Evolutionary conservation across 2,113 vertebrate species (phyloP), one percentile per base, ranked within the genome.

Genomic region (Brachyhypopomus occidentalis): DNA sequence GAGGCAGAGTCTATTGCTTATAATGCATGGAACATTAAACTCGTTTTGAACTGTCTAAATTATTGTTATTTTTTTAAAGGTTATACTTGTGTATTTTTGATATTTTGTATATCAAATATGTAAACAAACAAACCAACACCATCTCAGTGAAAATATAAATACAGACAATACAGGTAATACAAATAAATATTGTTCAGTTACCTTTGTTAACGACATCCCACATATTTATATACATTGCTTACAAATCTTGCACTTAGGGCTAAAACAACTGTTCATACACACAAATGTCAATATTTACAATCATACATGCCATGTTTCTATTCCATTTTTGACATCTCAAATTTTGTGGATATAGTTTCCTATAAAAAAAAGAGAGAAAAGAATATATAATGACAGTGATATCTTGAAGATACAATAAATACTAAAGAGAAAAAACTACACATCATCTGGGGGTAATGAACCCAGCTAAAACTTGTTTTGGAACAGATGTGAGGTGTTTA

Each of bases 291-390:
- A 30, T 83, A 84, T 86, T 59, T 88, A 88, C 85, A 88, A 72
- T 69, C 79, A 77, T 66, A 86, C 81, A 83, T 17, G 9, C 52
- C 41, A 71, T n/a, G 52, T 19, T 72, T 67, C 90, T 72, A 95
- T 83, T 95, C 94, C 94, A 95, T 95, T 89, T 95, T 95, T 66
- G 94, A 95, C 92, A 95, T 95, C 89, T 95, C 94, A 67, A 94
- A 94, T 77, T 93, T 92, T 0, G 93, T 95, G 0, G 92, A 93
- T 89, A 93, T 87, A 17, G 83, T 92, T 88, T 95, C 94, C 94
- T 95, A 87, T 14, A 76, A 79, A 77, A 25, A 88, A n/a, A n/a
- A n/a, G n/a, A n/a, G n/a, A n/a, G n/a, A n/a, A n/a, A 36, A 85
- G 0, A 70, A 1, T 0, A 52, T 3, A 71, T 14, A 3, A 67